Evolutionary conservation across 2,113 vertebrate genomes (phyloP).

Genomic region (Tenebrosternarchus preto): DNA sequence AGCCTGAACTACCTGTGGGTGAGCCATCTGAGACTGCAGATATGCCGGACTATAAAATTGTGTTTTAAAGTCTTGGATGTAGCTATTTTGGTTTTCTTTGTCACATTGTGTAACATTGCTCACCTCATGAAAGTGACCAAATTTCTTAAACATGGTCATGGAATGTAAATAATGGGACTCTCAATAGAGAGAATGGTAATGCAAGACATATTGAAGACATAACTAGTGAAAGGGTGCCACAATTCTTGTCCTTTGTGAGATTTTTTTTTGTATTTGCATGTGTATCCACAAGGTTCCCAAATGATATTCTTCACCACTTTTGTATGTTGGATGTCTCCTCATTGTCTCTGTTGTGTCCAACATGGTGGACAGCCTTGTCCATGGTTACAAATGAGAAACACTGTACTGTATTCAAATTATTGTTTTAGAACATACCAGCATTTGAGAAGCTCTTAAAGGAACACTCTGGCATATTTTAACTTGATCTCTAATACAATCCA

Average conservation of each 20-base stretch:
- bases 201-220: conserved; percentile 34
- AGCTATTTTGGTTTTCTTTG: conserved; percentile 6
- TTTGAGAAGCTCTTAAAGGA: neutral
- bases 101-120: conserved; percentile 15
- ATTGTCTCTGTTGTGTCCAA: conserved; percentile 34
- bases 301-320: neutral
- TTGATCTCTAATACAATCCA: no score
- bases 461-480: no score
- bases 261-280: conserved; percentile 65
- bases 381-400: neutral
- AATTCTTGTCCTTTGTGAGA: conserved; percentile 54
- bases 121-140: conserved; percentile 54
- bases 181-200: neutral
- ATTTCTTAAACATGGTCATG: conserved; percentile 34
- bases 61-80: conserved; percentile 2
- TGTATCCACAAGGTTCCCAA: conserved; percentile 53
- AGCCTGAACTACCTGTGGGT: neutral
- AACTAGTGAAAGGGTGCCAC: conserved; percentile 72
- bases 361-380: neutral
- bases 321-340: conserved; percentile 24
- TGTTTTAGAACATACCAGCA: neutral
- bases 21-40: neutral
- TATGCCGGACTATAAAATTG: neutral
- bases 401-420: neutral
- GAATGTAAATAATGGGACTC: conserved; percentile 31